Evolutionary conservation across 1,140 invertebrate genomes (phyloP).

Genomic region (Globodera rostochiensis): DNA sequence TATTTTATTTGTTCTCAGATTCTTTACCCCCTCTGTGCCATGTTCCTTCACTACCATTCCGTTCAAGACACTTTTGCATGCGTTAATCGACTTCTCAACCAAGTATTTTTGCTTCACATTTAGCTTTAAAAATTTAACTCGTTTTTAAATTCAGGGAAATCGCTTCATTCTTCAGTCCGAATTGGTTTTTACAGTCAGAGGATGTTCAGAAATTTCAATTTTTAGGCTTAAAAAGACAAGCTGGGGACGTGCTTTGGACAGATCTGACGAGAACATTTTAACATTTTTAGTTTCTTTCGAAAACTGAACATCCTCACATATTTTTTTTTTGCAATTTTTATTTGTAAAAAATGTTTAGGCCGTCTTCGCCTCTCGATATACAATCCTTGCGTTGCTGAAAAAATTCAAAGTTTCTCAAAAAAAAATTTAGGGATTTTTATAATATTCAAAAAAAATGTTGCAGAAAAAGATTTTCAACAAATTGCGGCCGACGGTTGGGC

Average conservation of each 20-base stretch:
- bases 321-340: no score
- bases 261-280: neutral
- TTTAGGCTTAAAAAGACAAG: no score
- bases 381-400: conserved; percentile 51
- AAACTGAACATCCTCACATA: no score
- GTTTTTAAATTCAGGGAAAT: conserved; percentile 26
- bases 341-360: conserved; percentile 25
- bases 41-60: conserved; percentile 59
- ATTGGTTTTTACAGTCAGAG: conserved; percentile 15
- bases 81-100: conserved; percentile 50
- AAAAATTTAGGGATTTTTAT: neutral
- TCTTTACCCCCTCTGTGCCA: conserved; percentile 60
- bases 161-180: conserved; percentile 57
- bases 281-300: neutral
- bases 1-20: conserved; percentile 46
- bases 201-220: neutral
- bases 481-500: conserved; percentile 45
- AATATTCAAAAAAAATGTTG: conserved; percentile 5
- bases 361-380: conserved; percentile 49
- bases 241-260: no score
- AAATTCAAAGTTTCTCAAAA: conserved; percentile 43
- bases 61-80: conserved; percentile 60
- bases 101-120: neutral
- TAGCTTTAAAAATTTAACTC: neutral
- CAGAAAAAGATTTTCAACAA: conserved; percentile 49